Conservation (phyloP, 2,888 invertebrate species). For the Lapara coniferarum region DNA sequence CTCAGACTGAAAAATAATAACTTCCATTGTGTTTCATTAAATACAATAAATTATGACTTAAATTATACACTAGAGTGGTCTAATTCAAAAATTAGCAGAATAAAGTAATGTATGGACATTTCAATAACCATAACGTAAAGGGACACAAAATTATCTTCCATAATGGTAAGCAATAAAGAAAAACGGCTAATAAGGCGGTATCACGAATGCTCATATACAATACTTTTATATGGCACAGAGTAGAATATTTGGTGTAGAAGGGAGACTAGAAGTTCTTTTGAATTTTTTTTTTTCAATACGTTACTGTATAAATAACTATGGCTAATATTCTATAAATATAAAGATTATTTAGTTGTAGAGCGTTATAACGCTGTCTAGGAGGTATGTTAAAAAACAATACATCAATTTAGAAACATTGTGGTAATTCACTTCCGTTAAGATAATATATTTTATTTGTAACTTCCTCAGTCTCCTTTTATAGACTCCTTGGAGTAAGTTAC, state of each 20-base stretch:
- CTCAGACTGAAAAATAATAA: background rate
- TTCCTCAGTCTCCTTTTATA: too few relatives aligned
- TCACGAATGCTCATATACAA: conserved; percentile 45
- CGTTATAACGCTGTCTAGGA: too few relatives aligned
- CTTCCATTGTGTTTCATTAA: background rate
- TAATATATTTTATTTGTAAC: too few relatives aligned
- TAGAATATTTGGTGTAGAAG: background rate
- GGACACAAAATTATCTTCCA: conserved; percentile 48
- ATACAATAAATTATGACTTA: background rate
- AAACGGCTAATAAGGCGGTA: conserved; percentile 56
- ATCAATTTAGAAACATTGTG: too few relatives aligned
- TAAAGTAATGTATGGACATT: conserved; percentile 35
- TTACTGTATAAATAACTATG: too few relatives aligned
- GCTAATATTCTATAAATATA: too few relatives aligned
- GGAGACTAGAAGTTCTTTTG: background rate
- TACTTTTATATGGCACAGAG: conserved; percentile 26
- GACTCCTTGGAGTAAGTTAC: too few relatives aligned
- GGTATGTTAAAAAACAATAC: too few relatives aligned
- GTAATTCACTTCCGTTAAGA: too few relatives aligned
- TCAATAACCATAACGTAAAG: conserved; percentile 39
- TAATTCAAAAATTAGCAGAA: conserved; percentile 1
- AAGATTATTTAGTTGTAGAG: too few relatives aligned
- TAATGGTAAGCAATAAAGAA: conserved; percentile 51
- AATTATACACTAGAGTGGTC: background rate
- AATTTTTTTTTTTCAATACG: too few relatives aligned